Evolutionary conservation across 37 sponge, comb jelly and placozoan species (phyloP).

Genomic region (Mnemiopsis leidyi): DNA sequence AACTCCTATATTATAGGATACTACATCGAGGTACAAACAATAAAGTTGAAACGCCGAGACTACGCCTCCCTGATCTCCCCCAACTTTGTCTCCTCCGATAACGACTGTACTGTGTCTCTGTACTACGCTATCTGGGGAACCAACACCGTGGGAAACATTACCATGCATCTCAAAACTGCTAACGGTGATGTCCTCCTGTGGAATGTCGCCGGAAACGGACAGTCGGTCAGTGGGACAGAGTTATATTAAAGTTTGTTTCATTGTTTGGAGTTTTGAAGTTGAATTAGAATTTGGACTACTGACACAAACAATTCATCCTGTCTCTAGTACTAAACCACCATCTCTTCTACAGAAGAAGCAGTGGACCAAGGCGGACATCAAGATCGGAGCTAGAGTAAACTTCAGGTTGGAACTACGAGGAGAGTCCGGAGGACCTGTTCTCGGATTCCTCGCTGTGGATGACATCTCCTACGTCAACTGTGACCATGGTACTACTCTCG

Average conservation of each 20-base stretch:
- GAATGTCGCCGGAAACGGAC: slow-evolving; percentile 54
- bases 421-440: slow-evolving; percentile 17
- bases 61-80: slow-evolving; percentile 39
- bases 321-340: too few relatives aligned
- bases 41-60: slow-evolving; percentile 5
- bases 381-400: slow-evolving; percentile 44
- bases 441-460: slow-evolving; percentile 55
- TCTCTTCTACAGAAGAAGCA: neutral
- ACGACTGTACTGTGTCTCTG: slow-evolving; percentile 12
- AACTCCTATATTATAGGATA: too few relatives aligned
- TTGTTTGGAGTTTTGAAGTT: too few relatives aligned
- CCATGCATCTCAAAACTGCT: neutral
- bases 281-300: too few relatives aligned
- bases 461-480: slow-evolving; percentile 41
- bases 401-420: slow-evolving; percentile 41
- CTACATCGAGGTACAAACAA: slow-evolving; percentile 53
- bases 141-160: slow-evolving; percentile 35
- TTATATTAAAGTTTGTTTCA: too few relatives aligned
- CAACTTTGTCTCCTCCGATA: slow-evolving; percentile 35
- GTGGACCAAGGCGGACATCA: slow-evolving; percentile 28
- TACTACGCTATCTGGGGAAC: slow-evolving; percentile 66
- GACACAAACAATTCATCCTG: too few relatives aligned
- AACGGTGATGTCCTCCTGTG: slow-evolving; percentile 33
- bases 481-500: slow-evolving; percentile 15
- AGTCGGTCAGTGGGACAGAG: slow-evolving; percentile 15